Evolutionary conservation across 2,888 invertebrate species (phyloP).

Genomic region (Eristalis pertinax): DNA sequence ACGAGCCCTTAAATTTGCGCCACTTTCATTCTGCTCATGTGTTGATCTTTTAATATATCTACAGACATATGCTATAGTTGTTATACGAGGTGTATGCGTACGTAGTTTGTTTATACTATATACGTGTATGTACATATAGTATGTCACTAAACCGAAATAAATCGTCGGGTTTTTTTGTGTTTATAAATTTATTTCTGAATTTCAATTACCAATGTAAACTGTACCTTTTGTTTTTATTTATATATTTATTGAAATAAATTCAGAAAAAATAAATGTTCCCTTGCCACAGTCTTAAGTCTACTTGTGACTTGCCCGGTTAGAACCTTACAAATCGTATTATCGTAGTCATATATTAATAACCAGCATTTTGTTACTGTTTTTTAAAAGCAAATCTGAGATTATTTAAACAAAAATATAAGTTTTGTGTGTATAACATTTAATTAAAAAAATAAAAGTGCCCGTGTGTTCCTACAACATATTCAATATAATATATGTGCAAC

Average conservation of each 20-base stretch:
- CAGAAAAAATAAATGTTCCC: too few relatives aligned
- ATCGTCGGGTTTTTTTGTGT: neutral
- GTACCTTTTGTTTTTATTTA: neutral
- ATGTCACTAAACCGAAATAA: neutral
- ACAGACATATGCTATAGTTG: neutral
- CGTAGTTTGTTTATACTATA: neutral
- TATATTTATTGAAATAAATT: neutral
- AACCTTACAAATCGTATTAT: too few relatives aligned
- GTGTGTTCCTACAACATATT: too few relatives aligned
- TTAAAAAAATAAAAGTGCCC: too few relatives aligned
- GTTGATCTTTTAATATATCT: neutral
- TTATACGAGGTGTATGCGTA: neutral
- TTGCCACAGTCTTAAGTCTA: too few relatives aligned
- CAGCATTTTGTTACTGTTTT: too few relatives aligned
- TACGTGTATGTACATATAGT: neutral
- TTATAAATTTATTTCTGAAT: neutral
- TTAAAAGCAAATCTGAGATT: too few relatives aligned
- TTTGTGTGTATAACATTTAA: too few relatives aligned
- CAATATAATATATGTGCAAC: too few relatives aligned
- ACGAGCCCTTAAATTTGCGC: conserved; percentile 20
- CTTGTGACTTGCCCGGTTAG: neutral
- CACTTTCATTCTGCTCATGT: conserved; percentile 20
- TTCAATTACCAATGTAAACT: neutral
- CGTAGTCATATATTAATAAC: too few relatives aligned
- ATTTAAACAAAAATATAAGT: too few relatives aligned